Evolutionary conservation across 2,797 vertebrate genomes (phyloP).

Genomic region (Holocentrus rufus): DNA sequence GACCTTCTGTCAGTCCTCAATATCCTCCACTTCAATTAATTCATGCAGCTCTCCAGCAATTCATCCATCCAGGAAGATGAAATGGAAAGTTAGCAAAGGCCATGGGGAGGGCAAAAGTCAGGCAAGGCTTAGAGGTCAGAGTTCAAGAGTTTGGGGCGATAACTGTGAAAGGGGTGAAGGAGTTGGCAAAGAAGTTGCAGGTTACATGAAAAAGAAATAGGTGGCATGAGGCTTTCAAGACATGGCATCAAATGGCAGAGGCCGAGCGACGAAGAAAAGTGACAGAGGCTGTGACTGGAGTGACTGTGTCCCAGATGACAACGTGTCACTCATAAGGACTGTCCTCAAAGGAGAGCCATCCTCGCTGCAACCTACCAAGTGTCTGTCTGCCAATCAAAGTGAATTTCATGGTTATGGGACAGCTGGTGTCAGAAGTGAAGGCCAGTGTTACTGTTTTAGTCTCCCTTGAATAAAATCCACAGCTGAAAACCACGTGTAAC

Average conservation of each 20-base stretch:
- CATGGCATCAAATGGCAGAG: slow-evolving; percentile 31
- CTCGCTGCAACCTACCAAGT: slow-evolving; percentile 25
- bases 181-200: slow-evolving; percentile 2
- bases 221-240: slow-evolving; percentile 18
- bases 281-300: slow-evolving; percentile 46
- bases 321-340: slow-evolving; percentile 58
- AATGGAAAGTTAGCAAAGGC: slow-evolving; percentile 1
- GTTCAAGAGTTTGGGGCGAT: slow-evolving; percentile 8
- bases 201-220: slow-evolving; percentile 18
- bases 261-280: slow-evolving; percentile 34
- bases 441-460: slow-evolving; percentile 19
- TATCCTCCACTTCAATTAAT: background rate
- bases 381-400: slow-evolving; percentile 55
- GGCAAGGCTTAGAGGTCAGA: background rate
- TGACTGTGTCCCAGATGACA: slow-evolving; percentile 52
- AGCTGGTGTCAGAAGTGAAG: slow-evolving; percentile 53
- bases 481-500: background rate
- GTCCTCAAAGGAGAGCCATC: slow-evolving; percentile 38
- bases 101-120: background rate
- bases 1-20: background rate
- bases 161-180: background rate
- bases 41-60: background rate
- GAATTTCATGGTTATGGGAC: slow-evolving; percentile 50
- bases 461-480: slow-evolving; percentile 5
- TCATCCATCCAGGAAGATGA: background rate